phyloP scores from a whole-genome alignment of 2,888 invertebrate species.

The Amphimallon solstitiale region DNA sequence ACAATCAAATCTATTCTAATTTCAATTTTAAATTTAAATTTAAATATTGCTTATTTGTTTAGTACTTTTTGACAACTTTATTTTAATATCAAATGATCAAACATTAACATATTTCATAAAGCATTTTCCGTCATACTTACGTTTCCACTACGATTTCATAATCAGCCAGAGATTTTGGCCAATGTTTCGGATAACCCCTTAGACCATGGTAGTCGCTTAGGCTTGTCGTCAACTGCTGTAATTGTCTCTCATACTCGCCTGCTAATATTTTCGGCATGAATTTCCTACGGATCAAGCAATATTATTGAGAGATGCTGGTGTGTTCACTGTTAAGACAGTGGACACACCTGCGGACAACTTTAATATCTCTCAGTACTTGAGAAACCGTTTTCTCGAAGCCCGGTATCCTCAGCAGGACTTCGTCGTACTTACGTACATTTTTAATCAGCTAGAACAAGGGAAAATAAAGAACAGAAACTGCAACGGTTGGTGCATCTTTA shows the following conservation, averaged over 20 bases:
- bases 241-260: constrained; percentile 83
- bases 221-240: constrained; percentile 85
- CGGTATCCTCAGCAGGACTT: constrained; percentile 78
- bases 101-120: neutral
- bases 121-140: constrained; percentile 67
- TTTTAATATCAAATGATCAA: too few relatives aligned
- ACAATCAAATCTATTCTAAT: too few relatives aligned
- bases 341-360: constrained; percentile 80
- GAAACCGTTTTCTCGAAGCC: constrained; percentile 87
- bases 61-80: too few relatives aligned
- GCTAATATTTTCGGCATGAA: constrained; percentile 93
- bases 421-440: constrained; percentile 81
- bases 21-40: too few relatives aligned
- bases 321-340: constrained; percentile 44
- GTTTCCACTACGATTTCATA: constrained; percentile 90
- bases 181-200: constrained; percentile 74
- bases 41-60: too few relatives aligned
- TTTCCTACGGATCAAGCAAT: constrained; percentile 69
- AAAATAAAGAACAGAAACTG: too few relatives aligned
- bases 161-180: constrained; percentile 78
- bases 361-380: constrained; percentile 82
- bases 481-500: neutral
- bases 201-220: constrained; percentile 79
- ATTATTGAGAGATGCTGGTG: constrained; percentile 46
- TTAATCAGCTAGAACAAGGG: constrained; percentile 83